phyloP scores from a whole-genome alignment of 1,140 invertebrate genomes.

The Brachionus asplanchnoidis region DNA sequence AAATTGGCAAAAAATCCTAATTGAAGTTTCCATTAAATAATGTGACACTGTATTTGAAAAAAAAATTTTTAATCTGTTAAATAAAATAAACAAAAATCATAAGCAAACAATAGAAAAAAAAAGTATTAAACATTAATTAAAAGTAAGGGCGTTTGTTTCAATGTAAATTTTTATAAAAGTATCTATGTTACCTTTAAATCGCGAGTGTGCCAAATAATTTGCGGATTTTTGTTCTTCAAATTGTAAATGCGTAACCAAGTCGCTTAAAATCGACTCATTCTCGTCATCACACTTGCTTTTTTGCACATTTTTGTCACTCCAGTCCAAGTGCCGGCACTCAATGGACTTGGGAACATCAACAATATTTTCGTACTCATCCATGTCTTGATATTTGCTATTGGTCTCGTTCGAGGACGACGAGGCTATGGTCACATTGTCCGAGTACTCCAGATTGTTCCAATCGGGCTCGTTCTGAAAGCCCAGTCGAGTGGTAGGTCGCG shows the following conservation, averaged over 20 bases:
- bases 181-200: constrained; percentile 21
- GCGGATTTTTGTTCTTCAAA: not conserved
- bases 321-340: not conserved
- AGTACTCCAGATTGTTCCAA: constrained; percentile 19
- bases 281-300: not conserved
- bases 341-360: not conserved
- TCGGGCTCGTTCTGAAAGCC: constrained; percentile 11
- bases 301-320: not conserved
- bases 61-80: not conserved
- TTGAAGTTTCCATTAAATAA: not conserved
- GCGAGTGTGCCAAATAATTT: not conserved
- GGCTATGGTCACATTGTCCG: constrained; percentile 1
- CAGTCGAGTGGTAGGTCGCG: not conserved
- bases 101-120: not conserved
- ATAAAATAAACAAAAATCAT: not conserved
- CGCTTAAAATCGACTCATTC: not conserved
- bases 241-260: not conserved
- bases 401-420: not conserved
- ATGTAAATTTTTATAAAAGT: not conserved
- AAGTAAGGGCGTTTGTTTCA: not conserved
- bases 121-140: not conserved
- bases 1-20: not conserved
- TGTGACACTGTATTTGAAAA: not conserved
- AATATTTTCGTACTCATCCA: constrained; percentile 3
- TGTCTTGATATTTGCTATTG: not conserved